Evolutionary conservation across 2,113 vertebrate species (phyloP).

Genomic region (Terrapene triunguis): DNA sequence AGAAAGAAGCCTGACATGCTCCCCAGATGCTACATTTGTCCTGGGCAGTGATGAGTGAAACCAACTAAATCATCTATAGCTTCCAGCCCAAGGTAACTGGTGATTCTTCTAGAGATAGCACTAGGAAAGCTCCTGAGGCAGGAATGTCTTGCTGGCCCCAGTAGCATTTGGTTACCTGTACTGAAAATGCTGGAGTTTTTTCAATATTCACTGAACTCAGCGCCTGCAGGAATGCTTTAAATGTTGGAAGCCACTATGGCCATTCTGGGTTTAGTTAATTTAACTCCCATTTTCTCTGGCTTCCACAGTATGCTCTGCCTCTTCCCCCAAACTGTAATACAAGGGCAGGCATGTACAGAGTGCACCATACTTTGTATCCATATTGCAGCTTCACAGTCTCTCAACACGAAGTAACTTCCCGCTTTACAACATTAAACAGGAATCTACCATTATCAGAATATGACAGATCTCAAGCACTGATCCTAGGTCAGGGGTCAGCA

Average conservation of each 20-base stretch:
- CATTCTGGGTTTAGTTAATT: background rate
- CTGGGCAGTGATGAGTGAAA: background rate
- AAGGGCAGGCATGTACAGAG: background rate
- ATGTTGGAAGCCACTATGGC: background rate
- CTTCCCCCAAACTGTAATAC: background rate
- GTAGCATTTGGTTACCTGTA: background rate
- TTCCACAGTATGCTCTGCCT: background rate
- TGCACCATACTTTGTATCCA: background rate
- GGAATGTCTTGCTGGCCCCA: background rate
- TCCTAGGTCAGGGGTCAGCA: background rate
- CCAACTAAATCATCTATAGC: background rate
- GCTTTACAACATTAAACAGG: constrained; percentile 26
- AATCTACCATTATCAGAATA: constrained; percentile 2
- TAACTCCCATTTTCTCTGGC: background rate
- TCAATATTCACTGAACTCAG: rapidly evolving
- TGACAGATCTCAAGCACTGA: background rate
- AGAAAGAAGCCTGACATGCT: background rate
- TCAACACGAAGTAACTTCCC: background rate
- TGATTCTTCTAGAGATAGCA: background rate
- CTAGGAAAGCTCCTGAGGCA: background rate
- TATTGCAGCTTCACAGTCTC: background rate
- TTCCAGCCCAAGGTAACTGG: background rate
- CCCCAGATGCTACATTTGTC: background rate
- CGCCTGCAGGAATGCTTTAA: background rate
- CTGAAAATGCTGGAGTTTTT: background rate